Percentiles rank a stretch among this genome's conserved stretches.
These are phyloP conservation scores for Eulemur rufifrons DNA, from an alignment of 2,113 vertebrate species.

Conservation along the genomic window DNA sequence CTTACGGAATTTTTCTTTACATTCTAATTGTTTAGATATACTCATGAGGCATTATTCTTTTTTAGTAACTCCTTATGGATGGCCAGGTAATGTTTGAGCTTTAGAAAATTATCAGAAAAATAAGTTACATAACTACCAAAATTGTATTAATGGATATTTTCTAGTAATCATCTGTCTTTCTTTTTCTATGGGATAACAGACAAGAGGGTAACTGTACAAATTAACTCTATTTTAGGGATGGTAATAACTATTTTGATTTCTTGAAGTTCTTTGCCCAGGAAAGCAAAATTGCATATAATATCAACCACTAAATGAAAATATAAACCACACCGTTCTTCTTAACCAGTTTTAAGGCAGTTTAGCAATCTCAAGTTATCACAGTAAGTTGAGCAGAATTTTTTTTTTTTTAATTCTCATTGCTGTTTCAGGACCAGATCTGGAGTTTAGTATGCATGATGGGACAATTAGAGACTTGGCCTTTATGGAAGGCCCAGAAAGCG, in stretches of 20 bases:
- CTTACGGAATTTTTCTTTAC: not conserved
- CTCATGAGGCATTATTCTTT: not conserved
- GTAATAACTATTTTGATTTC: conserved; percentile 38
- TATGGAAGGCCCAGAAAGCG: conserved; percentile 98
- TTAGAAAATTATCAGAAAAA: conserved; percentile 41
- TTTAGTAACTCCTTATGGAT: not conserved
- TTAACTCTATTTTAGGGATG: conserved; percentile 27
- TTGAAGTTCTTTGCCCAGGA: not conserved
- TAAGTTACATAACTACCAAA: conserved; percentile 17
- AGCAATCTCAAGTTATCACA: conserved; percentile 30
- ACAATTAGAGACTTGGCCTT: conserved; percentile 99
- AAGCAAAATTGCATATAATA: conserved; percentile 12
- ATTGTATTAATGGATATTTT: conserved; percentile 7
- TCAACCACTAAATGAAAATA: not conserved
- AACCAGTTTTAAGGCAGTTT: conserved; percentile 22
- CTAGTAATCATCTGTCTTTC: not conserved
- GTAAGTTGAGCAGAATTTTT: conserved; percentile 68
- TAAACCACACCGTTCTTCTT: not conserved
- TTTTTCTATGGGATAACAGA: conserved; percentile 44
- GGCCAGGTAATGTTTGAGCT: not conserved
- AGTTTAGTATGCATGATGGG: conserved; percentile 99
- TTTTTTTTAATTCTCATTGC: conserved; percentile 70
- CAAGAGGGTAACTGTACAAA: not conserved
- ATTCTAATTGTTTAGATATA: conserved; percentile 11
- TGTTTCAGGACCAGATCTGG: conserved; percentile 93